Evolutionary conservation across 2,797 vertebrate genomes (phyloP).

Genomic region (Pyrocephalus nanus): DNA sequence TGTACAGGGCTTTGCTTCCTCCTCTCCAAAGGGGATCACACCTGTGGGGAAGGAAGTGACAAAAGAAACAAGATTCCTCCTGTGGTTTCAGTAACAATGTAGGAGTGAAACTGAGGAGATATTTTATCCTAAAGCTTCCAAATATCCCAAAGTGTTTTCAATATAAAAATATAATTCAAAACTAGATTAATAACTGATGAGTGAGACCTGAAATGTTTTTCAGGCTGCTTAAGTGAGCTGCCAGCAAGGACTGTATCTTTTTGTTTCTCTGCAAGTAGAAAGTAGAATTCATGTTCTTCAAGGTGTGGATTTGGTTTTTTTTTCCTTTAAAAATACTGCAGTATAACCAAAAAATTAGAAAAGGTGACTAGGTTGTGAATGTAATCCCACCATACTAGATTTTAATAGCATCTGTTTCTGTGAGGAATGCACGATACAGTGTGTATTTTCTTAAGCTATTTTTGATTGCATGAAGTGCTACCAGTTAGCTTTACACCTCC

Average conservation of each 20-base stretch:
- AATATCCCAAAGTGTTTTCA: not conserved
- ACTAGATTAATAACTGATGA: not conserved
- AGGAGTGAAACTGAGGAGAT: not conserved
- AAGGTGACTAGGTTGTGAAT: not conserved
- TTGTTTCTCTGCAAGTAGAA: not conserved
- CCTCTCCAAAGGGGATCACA: not conserved
- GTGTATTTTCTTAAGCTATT: not conserved
- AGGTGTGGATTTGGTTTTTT: not conserved
- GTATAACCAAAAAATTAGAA: not conserved
- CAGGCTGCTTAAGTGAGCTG: not conserved
- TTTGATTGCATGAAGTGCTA: not conserved
- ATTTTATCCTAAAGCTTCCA: not conserved
- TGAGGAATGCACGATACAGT: not conserved
- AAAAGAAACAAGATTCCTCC: not conserved
- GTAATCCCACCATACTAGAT: not conserved
- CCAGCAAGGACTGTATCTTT: not conserved
- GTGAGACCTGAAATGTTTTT: not conserved
- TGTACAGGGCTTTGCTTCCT: not conserved
- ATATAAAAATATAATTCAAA: not conserved
- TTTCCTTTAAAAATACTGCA: not conserved
- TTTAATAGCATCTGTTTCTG: not conserved
- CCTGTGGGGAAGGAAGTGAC: not conserved
- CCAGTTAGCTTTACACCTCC: not conserved
- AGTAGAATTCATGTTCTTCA: not conserved
- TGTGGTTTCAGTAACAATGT: not conserved